phyloP scores from a whole-genome alignment of 1,140 invertebrate genomes.

The Drosophila miranda region DNA sequence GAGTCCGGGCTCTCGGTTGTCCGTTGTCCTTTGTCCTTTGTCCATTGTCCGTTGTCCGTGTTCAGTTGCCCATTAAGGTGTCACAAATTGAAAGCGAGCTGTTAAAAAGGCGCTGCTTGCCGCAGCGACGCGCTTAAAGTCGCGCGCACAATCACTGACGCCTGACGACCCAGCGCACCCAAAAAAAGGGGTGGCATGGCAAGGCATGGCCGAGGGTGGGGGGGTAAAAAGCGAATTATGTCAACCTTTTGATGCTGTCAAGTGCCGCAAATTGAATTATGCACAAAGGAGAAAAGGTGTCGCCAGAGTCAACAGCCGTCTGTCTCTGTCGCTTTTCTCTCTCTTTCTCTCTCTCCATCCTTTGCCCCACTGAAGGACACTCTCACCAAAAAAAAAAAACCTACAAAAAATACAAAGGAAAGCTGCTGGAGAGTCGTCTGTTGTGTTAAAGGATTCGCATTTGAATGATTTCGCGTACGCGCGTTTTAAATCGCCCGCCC shows the following conservation, averaged over 20 bases:
- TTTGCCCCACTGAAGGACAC: background rate
- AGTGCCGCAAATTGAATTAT: conserved; percentile 70
- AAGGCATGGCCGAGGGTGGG: conserved; percentile 3
- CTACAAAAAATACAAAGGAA: too few species aligned
- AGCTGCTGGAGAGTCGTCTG: too few species aligned
- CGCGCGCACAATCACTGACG: conserved; percentile 28
- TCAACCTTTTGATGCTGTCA: conserved; percentile 66
- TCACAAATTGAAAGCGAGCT: conserved; percentile 62
- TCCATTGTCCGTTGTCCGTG: conserved; percentile 46
- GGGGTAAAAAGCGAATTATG: conserved; percentile 32
- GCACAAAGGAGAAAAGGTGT: conserved; percentile 69
- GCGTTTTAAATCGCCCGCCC: too few species aligned
- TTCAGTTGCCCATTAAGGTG: conserved; percentile 60
- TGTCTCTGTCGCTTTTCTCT: background rate
- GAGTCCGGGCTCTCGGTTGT: too few species aligned
- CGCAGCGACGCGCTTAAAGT: conserved; percentile 37
- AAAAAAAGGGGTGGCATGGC: conserved; percentile 5
- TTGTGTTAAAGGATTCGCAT: too few species aligned
- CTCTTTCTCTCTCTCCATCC: background rate
- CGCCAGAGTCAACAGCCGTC: conserved; percentile 48
- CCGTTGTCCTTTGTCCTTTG: conserved; percentile 18
- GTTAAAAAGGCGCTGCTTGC: conserved; percentile 18
- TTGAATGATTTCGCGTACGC: too few species aligned
- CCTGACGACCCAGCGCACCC: background rate
- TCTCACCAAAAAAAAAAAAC: too few species aligned